phyloP scores from a whole-genome alignment of 35 echinoderm and acorn worm genomes.

The Heliocidaris erythrogramma region DNA sequence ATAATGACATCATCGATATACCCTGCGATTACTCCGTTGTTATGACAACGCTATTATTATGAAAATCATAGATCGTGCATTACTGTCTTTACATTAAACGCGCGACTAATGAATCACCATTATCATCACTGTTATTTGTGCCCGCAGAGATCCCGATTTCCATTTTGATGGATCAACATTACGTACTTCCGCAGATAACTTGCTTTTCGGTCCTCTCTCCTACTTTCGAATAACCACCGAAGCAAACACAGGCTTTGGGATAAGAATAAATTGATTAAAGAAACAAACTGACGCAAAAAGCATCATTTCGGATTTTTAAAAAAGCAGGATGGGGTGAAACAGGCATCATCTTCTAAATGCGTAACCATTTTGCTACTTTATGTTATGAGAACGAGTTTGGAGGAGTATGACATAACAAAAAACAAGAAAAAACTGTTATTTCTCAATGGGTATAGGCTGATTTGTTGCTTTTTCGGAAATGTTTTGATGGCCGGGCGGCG shows the following conservation, averaged over 20 bases:
- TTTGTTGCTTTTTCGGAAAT: background rate
- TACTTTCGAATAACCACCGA: background rate
- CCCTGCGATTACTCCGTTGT: background rate
- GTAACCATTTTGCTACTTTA: no score
- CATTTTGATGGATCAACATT: background rate
- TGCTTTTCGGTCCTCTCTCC: background rate
- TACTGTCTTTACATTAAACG: background rate
- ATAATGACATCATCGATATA: slow-evolving; percentile 4
- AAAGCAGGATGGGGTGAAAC: background rate
- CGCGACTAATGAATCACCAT: background rate
- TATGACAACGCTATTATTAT: background rate
- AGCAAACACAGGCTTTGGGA: background rate
- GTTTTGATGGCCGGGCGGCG: background rate
- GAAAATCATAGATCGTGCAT: background rate
- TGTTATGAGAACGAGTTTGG: background rate
- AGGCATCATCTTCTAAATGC: background rate
- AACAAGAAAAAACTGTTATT: background rate
- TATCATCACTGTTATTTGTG: background rate
- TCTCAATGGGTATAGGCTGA: background rate
- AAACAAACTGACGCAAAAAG: background rate
- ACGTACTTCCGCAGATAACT: background rate
- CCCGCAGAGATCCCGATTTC: background rate
- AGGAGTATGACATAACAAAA: background rate
- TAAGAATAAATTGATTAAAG: background rate
- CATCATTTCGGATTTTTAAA: background rate